Conservation (phyloP, 2,797 vertebrate species). For the Pangasius sanitwongsei region DNA sequence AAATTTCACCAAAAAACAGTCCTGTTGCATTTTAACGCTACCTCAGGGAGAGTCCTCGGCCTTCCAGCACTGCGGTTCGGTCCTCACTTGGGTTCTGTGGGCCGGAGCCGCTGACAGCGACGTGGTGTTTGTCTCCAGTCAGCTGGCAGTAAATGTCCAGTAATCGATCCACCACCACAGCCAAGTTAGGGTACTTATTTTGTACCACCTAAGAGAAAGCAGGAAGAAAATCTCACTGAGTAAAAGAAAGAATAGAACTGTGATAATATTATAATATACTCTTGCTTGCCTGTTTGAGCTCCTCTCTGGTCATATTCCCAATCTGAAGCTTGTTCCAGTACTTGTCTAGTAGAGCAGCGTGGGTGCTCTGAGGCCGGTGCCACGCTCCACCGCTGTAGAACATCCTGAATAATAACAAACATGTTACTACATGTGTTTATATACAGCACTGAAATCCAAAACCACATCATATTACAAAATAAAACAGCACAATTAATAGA, state of each 20-base stretch:
- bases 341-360: conserved; percentile 89
- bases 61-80: conserved; percentile 79
- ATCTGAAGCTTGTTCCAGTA: conserved; percentile 93
- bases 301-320: conserved; percentile 84
- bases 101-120: conserved; percentile 43
- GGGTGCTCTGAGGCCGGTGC: conserved; percentile 88
- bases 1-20: neutral
- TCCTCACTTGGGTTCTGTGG: conserved; percentile 68
- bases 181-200: conserved; percentile 78
- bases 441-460: neutral
- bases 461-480: neutral
- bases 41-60: conserved; percentile 90
- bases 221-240: neutral
- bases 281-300: conserved; percentile 86
- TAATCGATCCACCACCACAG: conserved; percentile 80
- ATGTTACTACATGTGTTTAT: neutral
- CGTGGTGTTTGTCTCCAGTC: conserved; percentile 82
- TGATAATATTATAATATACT: too few species aligned
- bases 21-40: conserved; percentile 57
- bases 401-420: conserved; percentile 62
- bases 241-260: neutral
- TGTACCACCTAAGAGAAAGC: conserved; percentile 78
- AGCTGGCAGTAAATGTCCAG: conserved; percentile 91
- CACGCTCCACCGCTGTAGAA: conserved; percentile 82
- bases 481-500: neutral